Evolutionary conservation across 2,888 invertebrate species (phyloP), one percentile per base, ranked within the genome.

Genomic region (Vanessa cardui): DNA sequence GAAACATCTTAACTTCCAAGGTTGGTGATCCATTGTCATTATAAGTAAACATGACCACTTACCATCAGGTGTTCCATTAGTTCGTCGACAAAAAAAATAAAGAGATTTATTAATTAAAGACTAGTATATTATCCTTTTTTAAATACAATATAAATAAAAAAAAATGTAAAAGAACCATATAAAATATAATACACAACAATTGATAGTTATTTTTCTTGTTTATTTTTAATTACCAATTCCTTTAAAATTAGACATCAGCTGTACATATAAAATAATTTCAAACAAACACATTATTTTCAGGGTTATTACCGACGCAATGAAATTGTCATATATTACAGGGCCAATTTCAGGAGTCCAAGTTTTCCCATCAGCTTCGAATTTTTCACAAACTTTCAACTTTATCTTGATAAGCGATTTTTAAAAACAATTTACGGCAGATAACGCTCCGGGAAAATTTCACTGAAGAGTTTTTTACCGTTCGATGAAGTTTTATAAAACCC

Each of bases 371-470:
- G 70, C 73, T 68, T 73, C 69, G 61, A 78, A 77, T 77, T 75
- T 78, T 77, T 73, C 72, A 66, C 72, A 71, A 83, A 80, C 73
- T 79, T 75, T 71, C 71, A 74, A 75, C 73, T 77, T 76, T 82
- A 83, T 83, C 83, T 83, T 81, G 82, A 84, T 85, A 84, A 84
- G 82, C 84, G 82, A 82, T 84, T 84, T 88, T 88, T 86, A 85
- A 83, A 86, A 87, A 85, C 83, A 86, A 85, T 86, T 86, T 87
- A 77, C 77, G 76, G 45, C 44, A 68, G 49, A 66, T 56, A 56
- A 39, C 56, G 52, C 21, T 21, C 26, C 26, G 31, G 52, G 18
- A 54, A 54, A 54, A 31, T 31, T 54, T 54, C 31, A 15, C 26
- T 7, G 52, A 16, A 31, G 52, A 54, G 52, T 54, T 54, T 54